Percentiles rank a stretch among this genome's conserved stretches.
Conservation (phyloP, 1,140 invertebrate genomes). For the Drosophila littoralis region DNA sequence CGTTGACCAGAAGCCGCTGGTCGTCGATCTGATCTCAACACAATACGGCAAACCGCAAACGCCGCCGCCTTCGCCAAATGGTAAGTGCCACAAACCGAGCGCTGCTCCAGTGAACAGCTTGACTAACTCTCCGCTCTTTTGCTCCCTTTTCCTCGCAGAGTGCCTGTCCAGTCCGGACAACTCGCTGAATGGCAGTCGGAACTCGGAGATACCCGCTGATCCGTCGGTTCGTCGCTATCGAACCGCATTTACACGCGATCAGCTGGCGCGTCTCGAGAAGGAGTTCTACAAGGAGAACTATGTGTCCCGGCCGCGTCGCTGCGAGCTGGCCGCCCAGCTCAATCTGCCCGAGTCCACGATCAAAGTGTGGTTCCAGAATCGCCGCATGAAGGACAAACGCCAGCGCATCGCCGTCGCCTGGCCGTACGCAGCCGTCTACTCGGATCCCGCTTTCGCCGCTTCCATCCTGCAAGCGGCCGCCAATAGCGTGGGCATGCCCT, state of each 20-base stretch:
- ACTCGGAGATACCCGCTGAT: slow-evolving; percentile 85
- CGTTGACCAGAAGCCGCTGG: slow-evolving; percentile 80
- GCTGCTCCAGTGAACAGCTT: background rate
- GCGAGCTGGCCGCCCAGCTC: slow-evolving; percentile 97
- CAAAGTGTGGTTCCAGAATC: slow-evolving; percentile 99
- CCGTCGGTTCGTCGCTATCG: slow-evolving; percentile 94
- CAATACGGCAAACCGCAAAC: slow-evolving; percentile 83
- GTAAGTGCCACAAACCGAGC: slow-evolving; percentile 53
- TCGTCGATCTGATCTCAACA: slow-evolving; percentile 76
- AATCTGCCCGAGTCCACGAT: slow-evolving; percentile 98
- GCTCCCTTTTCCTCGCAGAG: slow-evolving; percentile 72
- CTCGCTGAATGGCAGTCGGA: slow-evolving; percentile 74
- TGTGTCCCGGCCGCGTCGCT: slow-evolving; percentile 96
- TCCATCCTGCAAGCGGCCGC: slow-evolving; percentile 95
- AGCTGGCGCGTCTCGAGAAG: slow-evolving; percentile 96
- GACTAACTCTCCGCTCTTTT: slow-evolving; percentile 30
- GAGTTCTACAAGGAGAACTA: slow-evolving; percentile 99
- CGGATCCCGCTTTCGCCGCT: slow-evolving; percentile 95
- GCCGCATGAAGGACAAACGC: slow-evolving; percentile 99
- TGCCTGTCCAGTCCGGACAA: slow-evolving; percentile 84
- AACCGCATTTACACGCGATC: slow-evolving; percentile 98
- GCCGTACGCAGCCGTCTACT: slow-evolving; percentile 97
- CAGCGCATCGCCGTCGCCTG: slow-evolving; percentile 96
- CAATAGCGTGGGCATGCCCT: slow-evolving; percentile 87
- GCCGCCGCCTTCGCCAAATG: slow-evolving; percentile 82